These are phyloP conservation scores for Nerophis ophidion DNA, from an alignment of 2,113 vertebrate species.

Conservation along the genomic window DNA sequence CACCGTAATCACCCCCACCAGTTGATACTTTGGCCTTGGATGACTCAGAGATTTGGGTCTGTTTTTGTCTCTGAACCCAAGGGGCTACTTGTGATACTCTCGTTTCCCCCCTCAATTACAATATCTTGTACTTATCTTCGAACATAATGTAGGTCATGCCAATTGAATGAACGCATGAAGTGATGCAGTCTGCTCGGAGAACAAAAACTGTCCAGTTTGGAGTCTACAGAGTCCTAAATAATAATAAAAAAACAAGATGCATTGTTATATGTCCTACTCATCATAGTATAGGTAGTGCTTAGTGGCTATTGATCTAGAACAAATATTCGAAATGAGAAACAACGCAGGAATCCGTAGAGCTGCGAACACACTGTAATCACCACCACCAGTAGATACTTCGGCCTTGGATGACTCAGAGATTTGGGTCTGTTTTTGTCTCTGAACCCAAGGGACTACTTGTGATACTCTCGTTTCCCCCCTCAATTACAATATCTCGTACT, in stretches of 20 bases:
- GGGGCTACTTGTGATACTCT: slow-evolving; percentile 61
- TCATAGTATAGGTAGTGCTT: slow-evolving; percentile 29
- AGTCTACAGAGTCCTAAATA: background rate
- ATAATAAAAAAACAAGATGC: slow-evolving; percentile 12
- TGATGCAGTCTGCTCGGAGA: too few species aligned
- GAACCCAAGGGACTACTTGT: slow-evolving; percentile 54
- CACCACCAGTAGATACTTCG: slow-evolving; percentile 27
- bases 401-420: slow-evolving; percentile 30
- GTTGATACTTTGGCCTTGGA: slow-evolving; percentile 31
- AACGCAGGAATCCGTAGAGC: slow-evolving; percentile 33
- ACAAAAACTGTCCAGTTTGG: too few species aligned
- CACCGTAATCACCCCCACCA: slow-evolving; percentile 34
- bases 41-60: slow-evolving; percentile 27
- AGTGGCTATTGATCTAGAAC: slow-evolving; percentile 42
- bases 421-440: slow-evolving; percentile 59
- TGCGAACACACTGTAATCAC: slow-evolving; percentile 38
- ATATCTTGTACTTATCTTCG: too few species aligned
- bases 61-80: slow-evolving; percentile 60
- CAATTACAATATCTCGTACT: slow-evolving; percentile 29
- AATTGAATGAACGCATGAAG: too few species aligned
- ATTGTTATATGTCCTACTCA: slow-evolving; percentile 39
- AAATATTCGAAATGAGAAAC: slow-evolving; percentile 41
- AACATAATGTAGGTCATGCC: too few species aligned
- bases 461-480: slow-evolving; percentile 53
- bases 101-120: too few species aligned